Evolutionary conservation across 1,140 invertebrate species (phyloP), one percentile per base, ranked within the genome.

Genomic region (Steinernema feltiae): DNA sequence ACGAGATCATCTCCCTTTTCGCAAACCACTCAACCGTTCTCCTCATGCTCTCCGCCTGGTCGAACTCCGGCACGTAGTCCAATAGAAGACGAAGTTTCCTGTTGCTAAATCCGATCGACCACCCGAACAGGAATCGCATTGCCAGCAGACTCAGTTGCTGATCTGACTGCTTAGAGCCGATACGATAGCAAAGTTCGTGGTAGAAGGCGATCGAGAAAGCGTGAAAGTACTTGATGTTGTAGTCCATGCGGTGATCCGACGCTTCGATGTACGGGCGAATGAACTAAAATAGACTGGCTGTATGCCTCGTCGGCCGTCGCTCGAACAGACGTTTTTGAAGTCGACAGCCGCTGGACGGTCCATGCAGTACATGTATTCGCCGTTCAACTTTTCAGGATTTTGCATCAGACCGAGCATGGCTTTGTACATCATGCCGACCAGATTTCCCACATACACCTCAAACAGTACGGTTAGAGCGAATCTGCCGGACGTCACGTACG

Each of bases 41-140:
- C 24, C 24, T 63, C 53, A 63, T 63, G 53, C 53, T 63, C 24
- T 63, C 53, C 53, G 7, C 53, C 53, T 63, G 53, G 53, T 63
- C 24, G 53, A 17, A 63, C 53, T 63, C 53, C 2, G 12, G 12
- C 12, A 63, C 12, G 24, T 63, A 63, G 12, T 12, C 53, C 53
- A 63, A 27, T 21, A 63, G 24, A 27, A 63, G 53, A 15, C 53
- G 53, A 15, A 63, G 53, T 27, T 63, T 63, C 53, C 53, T 63
- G 15, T 15, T 27, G 24, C 53, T 63, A 21, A 63, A 63, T 12
- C 53, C 53, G 15, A 63, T 63, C 15, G 53, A 63, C 53, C 53
- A 63, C 7, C 53, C 53, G 53, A 63, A 63, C 15, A 63, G 53
- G 53, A 63, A 63, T 7, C 53, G 12, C 53, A 63, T 63, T 3